Percentiles rank a stretch among this genome's conserved stretches.
Conservation (phyloP, 2,113 vertebrate species). For the Corynorhinus townsendii region DNA sequence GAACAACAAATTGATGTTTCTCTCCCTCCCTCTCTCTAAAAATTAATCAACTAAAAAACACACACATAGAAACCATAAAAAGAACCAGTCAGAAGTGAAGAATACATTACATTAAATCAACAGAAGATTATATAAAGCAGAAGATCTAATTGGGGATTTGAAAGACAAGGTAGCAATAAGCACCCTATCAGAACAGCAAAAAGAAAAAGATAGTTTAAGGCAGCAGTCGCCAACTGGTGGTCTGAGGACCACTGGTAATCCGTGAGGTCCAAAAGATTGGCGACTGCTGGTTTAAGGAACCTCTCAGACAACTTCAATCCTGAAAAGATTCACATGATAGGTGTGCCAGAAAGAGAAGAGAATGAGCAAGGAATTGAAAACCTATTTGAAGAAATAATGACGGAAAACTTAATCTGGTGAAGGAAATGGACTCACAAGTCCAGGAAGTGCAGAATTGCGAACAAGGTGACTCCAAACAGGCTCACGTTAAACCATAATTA, state of each 20-base stretch:
- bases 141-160: background rate
- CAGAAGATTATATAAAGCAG: background rate
- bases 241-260: no score
- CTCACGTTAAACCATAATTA: background rate
- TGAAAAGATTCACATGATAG: background rate
- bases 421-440: background rate
- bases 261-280: no score
- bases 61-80: background rate
- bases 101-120: background rate
- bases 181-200: background rate
- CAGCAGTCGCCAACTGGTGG: no score
- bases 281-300: background rate
- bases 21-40: background rate
- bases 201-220: background rate
- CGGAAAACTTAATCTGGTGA: background rate
- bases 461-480: background rate
- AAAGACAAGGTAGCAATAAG: background rate
- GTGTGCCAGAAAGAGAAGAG: background rate
- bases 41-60: background rate
- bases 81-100: background rate
- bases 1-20: background rate
- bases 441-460: background rate
- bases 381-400: background rate
- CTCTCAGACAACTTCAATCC: background rate
- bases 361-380: background rate